Evolutionary conservation across 2,113 vertebrate species (phyloP), one percentile per base, ranked within the genome.

Genomic region (Cavia aperea): DNA sequence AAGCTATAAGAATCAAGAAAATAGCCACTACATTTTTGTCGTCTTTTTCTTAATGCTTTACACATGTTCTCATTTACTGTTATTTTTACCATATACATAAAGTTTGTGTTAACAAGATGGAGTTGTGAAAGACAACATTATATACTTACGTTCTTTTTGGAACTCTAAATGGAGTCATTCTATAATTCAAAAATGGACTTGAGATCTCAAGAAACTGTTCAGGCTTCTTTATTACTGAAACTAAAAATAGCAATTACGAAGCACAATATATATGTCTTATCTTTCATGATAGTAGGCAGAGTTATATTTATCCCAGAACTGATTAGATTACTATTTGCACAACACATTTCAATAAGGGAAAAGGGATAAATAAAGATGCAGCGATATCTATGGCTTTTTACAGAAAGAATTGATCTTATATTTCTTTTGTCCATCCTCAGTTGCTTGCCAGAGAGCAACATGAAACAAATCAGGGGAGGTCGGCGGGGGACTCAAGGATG

Each of bases 191-290:
- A 97, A 98, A 98, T 0, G 96, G 94, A 73, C 98, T 98, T 95
- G 97, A 95, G 84, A 98, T 97, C 87, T 98, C 98, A 93, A 98
- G 39, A 75, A 98, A 84, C 79, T 98, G 96, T 58, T 98, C 98
- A 83, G 97, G 93, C 94, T 98, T 97, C 93, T 97, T 95, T 39
- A 94, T 26, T 58, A 96, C 7, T 54, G 72, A 8, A 68, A 97
- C 98, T 98, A 94, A 79, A 95, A 94, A 94, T 77, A 89, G 43
- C 5, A 65, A 26, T 84, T 62, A 73, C 18, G 5, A 33, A 87
- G 51, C 46, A 5, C 77, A 39, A 79, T 60, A 10, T 5, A 54
- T 14, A 56, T 39, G 43, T 56, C 79, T 73, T 77, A 62, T 39
- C 9, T 72, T 68, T 36, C 62, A 93, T 49, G 24, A 58, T 84